These are phyloP conservation scores for Sparidentex hasta DNA, from an alignment of 2,797 vertebrate species.

Conservation along the genomic window DNA sequence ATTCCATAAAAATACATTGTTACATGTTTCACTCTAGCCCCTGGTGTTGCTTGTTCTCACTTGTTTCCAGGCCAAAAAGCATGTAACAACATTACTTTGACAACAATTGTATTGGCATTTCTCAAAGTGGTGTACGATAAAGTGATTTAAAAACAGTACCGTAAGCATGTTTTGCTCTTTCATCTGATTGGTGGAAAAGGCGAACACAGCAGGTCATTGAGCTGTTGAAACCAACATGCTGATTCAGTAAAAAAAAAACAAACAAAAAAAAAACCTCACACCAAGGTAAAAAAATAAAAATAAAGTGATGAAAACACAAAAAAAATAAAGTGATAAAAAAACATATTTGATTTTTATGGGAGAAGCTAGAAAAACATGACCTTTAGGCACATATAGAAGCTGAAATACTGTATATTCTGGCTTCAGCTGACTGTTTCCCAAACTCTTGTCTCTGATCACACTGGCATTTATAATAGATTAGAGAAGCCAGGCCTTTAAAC, in stretches of 20 bases:
- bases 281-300: slow-evolving; percentile 33
- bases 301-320: neutral
- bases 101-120: slow-evolving; percentile 85
- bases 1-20: slow-evolving; percentile 4
- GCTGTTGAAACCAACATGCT: slow-evolving; percentile 76
- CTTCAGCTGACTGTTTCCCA: slow-evolving; percentile 8
- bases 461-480: slow-evolving; percentile 18
- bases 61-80: slow-evolving; percentile 58
- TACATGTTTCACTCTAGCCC: neutral
- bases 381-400: neutral
- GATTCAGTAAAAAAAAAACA: slow-evolving; percentile 73
- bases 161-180: slow-evolving; percentile 84
- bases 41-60: slow-evolving; percentile 27
- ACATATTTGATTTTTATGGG: slow-evolving; percentile 22
- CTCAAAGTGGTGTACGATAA: slow-evolving; percentile 75
- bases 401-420: slow-evolving; percentile 3
- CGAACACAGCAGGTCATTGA: slow-evolving; percentile 79
- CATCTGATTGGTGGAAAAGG: slow-evolving; percentile 75
- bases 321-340: neutral
- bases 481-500: neutral
- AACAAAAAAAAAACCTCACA: neutral
- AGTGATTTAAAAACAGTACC: slow-evolving; percentile 85
- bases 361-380: slow-evolving; percentile 32
- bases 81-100: slow-evolving; percentile 84
- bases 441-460: slow-evolving; percentile 28